A percentile compares a stretch with the other conserved stretches of the same genome.
Evolutionary conservation across 1,140 invertebrate species (phyloP).

Genomic region (Lepidurus apus): DNA sequence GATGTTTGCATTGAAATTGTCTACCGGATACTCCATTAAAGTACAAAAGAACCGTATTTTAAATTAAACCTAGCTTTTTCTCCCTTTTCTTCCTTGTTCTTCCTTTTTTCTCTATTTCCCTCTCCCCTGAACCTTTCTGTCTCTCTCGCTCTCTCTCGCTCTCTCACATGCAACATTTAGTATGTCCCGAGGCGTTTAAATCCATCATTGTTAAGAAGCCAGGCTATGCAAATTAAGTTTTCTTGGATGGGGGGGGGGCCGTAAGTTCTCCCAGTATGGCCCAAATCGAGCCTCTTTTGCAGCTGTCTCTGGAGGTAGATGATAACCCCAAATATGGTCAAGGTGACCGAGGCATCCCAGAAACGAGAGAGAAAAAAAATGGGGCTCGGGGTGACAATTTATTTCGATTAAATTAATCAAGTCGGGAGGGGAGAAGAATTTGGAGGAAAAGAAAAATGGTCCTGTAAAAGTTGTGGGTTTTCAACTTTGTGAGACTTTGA

Average conservation of each 20-base stretch:
- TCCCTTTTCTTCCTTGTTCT: too few species aligned
- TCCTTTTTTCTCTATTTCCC: too few species aligned
- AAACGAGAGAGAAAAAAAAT: too few species aligned
- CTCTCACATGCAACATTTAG: background rate
- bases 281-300: background rate
- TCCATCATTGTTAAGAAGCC: constrained; percentile 15
- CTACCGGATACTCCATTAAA: too few species aligned
- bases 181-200: background rate
- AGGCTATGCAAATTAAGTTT: constrained; percentile 19
- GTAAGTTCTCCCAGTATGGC: background rate
- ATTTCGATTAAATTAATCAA: background rate
- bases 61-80: too few species aligned
- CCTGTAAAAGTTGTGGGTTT: background rate
- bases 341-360: background rate
- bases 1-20: too few species aligned
- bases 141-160: background rate
- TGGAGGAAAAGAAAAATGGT: background rate
- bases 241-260: background rate
- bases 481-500: background rate
- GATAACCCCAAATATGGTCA: constrained; percentile 7
- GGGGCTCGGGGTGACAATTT: background rate
- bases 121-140: background rate
- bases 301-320: constrained; percentile 12
- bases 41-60: too few species aligned
- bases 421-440: background rate